phyloP scores from a whole-genome alignment of 2,888 invertebrate species.

The Cephus rjabovi region DNA sequence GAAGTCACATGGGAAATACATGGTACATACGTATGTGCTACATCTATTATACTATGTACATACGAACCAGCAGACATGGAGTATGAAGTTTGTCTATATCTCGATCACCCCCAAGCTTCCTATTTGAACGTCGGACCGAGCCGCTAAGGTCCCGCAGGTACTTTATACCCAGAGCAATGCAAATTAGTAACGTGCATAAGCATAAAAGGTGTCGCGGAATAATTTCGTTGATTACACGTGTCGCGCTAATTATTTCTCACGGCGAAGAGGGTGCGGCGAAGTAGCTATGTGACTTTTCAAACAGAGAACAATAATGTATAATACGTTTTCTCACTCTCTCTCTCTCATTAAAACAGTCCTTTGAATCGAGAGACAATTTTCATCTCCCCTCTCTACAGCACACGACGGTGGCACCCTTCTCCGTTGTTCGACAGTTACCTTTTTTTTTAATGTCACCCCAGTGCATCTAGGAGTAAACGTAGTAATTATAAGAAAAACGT shows the following conservation, averaged over 20 bases:
- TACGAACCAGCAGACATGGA: constrained; percentile 18
- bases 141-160: constrained; percentile 6
- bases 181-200: constrained; percentile 35
- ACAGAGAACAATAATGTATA: too few relatives aligned
- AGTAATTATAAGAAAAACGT: not conserved
- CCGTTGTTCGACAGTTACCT: not conserved
- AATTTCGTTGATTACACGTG: not conserved
- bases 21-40: constrained; percentile 7
- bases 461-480: not conserved
- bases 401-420: not conserved
- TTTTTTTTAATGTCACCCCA: not conserved
- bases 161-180: constrained; percentile 35
- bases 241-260: constrained; percentile 4
- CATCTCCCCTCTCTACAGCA: not conserved
- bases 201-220: constrained; percentile 1
- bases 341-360: not conserved
- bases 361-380: too few relatives aligned
- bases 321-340: constrained; percentile 3
- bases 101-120: constrained; percentile 37
- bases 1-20: constrained; percentile 39
- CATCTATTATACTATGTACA: constrained; percentile 14
- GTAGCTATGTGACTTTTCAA: too few relatives aligned
- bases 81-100: constrained; percentile 37
- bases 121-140: constrained; percentile 15
- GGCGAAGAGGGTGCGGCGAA: constrained; percentile 7